Conservation (phyloP, 2,888 invertebrate genomes). For the Disparrhopalites patrizii region DNA sequence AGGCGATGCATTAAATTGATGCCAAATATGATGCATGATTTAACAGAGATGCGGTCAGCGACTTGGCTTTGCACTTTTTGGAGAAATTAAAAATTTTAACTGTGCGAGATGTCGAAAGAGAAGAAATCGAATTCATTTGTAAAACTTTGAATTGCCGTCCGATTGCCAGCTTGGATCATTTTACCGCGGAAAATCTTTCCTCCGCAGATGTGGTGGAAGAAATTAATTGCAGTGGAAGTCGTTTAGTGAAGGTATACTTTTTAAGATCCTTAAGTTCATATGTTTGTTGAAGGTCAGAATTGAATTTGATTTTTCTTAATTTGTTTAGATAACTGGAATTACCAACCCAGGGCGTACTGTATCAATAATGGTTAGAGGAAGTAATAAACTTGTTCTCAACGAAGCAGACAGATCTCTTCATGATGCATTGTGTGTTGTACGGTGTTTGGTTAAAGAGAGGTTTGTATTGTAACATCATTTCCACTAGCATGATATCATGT, state of each 20-base stretch:
- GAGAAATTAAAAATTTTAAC: slow-evolving; percentile 99
- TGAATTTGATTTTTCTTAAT: slow-evolving; percentile 6
- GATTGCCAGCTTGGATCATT: slow-evolving; percentile 98
- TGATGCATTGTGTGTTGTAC: slow-evolving; percentile 87
- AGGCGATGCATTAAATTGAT: not conserved
- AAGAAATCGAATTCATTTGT: slow-evolving; percentile 96
- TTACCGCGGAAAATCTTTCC: slow-evolving; percentile 84
- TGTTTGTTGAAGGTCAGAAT: not conserved
- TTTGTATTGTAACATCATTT: slow-evolving; percentile 43
- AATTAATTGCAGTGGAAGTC: slow-evolving; percentile 77
- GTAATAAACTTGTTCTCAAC: slow-evolving; percentile 81
- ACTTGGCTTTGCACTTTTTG: slow-evolving; percentile 94
- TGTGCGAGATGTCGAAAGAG: slow-evolving; percentile 94
- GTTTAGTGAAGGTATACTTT: slow-evolving; percentile 74
- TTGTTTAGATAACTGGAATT: slow-evolving; percentile 72
- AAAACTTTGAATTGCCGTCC: slow-evolving; percentile 91
- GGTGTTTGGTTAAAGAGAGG: slow-evolving; percentile 90
- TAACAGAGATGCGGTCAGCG: slow-evolving; percentile 87
- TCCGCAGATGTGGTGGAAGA: slow-evolving; percentile 93
- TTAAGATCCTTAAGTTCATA: not conserved
- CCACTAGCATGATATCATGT: not conserved
- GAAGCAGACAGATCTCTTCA: slow-evolving; percentile 88
- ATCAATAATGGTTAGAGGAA: slow-evolving; percentile 84
- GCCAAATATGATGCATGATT: not conserved
- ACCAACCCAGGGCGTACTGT: slow-evolving; percentile 84